Conservation (phyloP, 1,140 invertebrate species). For the Pogonomyrmex californicus region DNA sequence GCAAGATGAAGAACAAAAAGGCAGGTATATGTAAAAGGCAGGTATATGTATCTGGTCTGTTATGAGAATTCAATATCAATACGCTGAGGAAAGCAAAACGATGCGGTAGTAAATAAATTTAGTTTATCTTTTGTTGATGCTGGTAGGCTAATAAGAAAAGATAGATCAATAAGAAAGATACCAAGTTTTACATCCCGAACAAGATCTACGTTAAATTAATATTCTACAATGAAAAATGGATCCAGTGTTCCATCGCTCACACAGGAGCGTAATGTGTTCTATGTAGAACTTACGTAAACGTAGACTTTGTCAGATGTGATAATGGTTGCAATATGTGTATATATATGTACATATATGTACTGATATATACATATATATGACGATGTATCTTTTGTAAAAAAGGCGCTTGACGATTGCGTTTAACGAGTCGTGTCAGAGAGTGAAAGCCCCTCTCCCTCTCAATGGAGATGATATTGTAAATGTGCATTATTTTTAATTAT, state of each 20-base stretch:
- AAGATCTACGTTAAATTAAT: conserved; percentile 53
- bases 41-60: background rate
- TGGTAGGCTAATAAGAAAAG: conserved; percentile 47
- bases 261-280: conserved; percentile 23
- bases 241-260: conserved; percentile 52
- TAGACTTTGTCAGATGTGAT: conserved; percentile 62
- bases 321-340: conserved; percentile 50
- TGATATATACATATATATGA: conserved; percentile 40
- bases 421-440: conserved; percentile 61
- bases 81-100: background rate
- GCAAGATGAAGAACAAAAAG: background rate
- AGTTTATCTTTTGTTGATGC: conserved; percentile 49
- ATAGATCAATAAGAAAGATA: conserved; percentile 25
- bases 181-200: conserved; percentile 45
- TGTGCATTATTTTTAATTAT: conserved; percentile 72
- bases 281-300: conserved; percentile 57
- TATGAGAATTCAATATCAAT: conserved; percentile 7
- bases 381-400: conserved; percentile 55
- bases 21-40: background rate
- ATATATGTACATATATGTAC: conserved; percentile 18
- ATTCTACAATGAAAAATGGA: conserved; percentile 48
- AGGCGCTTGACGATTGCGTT: conserved; percentile 42
- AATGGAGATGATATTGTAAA: conserved; percentile 69
- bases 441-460: conserved; percentile 13
- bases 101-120: conserved; percentile 24